Conservation (phyloP, 2,888 invertebrate species). For the Ephialtes manifestator region DNA sequence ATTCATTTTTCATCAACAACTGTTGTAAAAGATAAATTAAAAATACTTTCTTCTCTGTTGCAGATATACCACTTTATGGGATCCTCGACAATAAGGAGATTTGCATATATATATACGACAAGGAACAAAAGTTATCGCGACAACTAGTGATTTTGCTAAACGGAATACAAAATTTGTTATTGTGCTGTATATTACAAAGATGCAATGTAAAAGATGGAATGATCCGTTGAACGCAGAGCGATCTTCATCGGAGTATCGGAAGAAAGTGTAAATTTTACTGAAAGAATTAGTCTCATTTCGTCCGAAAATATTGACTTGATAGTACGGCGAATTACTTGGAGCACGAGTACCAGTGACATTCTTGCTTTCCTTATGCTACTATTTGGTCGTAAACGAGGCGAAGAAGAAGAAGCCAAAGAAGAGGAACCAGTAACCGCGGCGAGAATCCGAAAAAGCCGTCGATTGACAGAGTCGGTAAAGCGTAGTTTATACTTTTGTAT, state of each 20-base stretch:
- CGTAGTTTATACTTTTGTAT: constrained; percentile 43
- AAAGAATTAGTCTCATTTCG: neutral
- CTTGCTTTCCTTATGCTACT: constrained; percentile 62
- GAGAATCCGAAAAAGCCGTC: neutral
- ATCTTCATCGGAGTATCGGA: neutral
- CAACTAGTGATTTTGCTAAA: constrained; percentile 2
- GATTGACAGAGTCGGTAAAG: neutral
- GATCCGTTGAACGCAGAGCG: constrained; percentile 2
- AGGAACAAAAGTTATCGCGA: neutral
- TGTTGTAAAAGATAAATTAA: too few relatives aligned
- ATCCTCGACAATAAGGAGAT: constrained; percentile 59
- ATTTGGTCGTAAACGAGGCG: constrained; percentile 53
- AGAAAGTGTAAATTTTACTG: neutral
- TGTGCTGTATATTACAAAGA: constrained; percentile 24
- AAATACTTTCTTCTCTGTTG: constrained; percentile 22
- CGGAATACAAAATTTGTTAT: constrained; percentile 24
- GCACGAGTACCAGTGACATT: constrained; percentile 28
- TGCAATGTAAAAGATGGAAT: constrained; percentile 41
- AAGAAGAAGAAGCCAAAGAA: constrained; percentile 51
- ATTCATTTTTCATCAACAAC: too few relatives aligned
- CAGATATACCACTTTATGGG: constrained; percentile 19
- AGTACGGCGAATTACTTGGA: constrained; percentile 2
- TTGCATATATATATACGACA: neutral
- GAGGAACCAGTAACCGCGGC: constrained; percentile 17
- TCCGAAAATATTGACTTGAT: neutral